Conservation (phyloP, 92 coral and sea anemone genomes). For the Nematostella vectensis region DNA sequence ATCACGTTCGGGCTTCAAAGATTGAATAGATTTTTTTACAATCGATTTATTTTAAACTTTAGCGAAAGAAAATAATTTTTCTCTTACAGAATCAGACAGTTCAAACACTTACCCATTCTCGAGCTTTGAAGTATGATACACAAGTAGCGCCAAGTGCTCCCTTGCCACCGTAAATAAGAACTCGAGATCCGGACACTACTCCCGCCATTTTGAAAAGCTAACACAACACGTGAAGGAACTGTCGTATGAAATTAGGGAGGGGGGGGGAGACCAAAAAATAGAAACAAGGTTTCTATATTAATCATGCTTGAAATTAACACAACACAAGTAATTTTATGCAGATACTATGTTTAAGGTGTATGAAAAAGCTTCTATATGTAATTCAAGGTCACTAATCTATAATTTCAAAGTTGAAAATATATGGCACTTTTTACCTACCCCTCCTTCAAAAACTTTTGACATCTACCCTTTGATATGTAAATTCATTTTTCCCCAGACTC, state of each 20-base stretch:
- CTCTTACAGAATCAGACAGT: neutral
- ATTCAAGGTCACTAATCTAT: too few species aligned
- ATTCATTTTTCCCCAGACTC: slow-evolving; percentile 23
- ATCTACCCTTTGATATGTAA: slow-evolving; percentile 11
- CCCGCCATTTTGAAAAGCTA: slow-evolving; percentile 23
- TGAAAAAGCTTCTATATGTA: too few species aligned
- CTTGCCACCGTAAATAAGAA: slow-evolving; percentile 89
- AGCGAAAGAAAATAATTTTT: neutral
- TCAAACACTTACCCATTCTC: slow-evolving; percentile 68
- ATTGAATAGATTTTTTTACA: too few species aligned
- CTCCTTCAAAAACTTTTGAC: slow-evolving; percentile 13
- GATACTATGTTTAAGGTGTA: too few species aligned
- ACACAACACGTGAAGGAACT: slow-evolving; percentile 47
- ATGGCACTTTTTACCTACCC: neutral
- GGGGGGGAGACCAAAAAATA: too few species aligned
- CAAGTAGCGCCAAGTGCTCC: slow-evolving; percentile 97
- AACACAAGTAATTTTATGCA: too few species aligned
- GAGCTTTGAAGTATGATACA: slow-evolving; percentile 78
- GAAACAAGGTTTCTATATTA: too few species aligned
- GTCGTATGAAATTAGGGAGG: neutral
- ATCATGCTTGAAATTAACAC: too few species aligned
- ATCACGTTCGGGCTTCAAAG: too few species aligned
- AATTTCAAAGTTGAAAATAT: too few species aligned
- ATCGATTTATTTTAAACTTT: too few species aligned
- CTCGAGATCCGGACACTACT: slow-evolving; percentile 51